Evolutionary conservation across 2,797 vertebrate genomes (phyloP), one percentile per base, ranked within the genome.

Genomic region (Schizopygopsis malacanthus): DNA sequence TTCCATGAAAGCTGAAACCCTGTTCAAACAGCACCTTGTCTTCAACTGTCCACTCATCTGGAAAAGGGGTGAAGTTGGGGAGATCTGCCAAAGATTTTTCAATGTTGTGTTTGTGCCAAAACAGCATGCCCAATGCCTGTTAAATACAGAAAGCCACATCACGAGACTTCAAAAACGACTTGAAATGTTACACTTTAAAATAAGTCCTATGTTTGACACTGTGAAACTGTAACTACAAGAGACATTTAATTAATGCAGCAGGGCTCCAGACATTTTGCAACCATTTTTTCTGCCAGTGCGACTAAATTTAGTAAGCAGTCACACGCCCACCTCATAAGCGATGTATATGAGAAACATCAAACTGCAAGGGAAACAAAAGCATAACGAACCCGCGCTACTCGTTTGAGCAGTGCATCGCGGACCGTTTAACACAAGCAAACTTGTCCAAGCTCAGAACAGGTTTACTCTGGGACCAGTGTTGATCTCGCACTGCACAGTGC

Each of bases 41-140:
- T 93, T 99, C 98, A 92, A 99, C 98, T 0, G 97, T 98, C 98
- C 98, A 99, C 93, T 99, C 98, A 83, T 99, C 98, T 33, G 98
- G 98, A 88, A 98, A 99, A 0, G 98, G 98, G 61, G 98, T 99
- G 89, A 99, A 99, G 95, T 99, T 99, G 13, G 98, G 97, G 75
- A 99, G 93, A 88, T 99, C 98, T 13, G 97, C 97, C 94, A 99
- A 91, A 85, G 98, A 99, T 84, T 98, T 98, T 92, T 99, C 97
- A 0, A 99, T 96, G 90, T 98, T 98, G 94, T 99, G 98, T 90
- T 99, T 98, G 94, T 99, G 98, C 98, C 98, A 99, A 90, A 99
- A 98, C 20, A 99, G 96, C 98, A 99, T 99, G 77, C 98, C 98
- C 65, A 99, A 95, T 45, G 98, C 97, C 98, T 99, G 88, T 59